Conservation (phyloP, 2,888 invertebrate genomes). For the Elmis aenea region DNA sequence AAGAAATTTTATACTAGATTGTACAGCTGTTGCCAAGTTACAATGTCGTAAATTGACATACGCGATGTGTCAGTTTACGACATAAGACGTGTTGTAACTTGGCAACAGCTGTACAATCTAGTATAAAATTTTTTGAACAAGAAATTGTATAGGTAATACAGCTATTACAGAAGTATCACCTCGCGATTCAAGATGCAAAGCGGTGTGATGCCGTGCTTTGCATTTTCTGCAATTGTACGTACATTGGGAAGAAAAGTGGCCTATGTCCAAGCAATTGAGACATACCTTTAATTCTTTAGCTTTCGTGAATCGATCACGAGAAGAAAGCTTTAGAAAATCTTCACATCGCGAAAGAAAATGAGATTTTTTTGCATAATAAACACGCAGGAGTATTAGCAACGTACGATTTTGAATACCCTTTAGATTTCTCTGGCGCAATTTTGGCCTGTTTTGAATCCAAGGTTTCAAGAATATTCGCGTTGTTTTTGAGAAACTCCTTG, state of each 20-base stretch:
- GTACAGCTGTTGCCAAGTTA: no score
- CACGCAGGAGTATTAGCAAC: not conserved
- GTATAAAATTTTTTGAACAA: no score
- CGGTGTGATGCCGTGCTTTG: constrained; percentile 3
- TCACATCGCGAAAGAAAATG: constrained; percentile 1
- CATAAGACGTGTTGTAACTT: no score
- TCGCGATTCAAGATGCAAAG: not conserved
- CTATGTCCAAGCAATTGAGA: constrained; percentile 1
- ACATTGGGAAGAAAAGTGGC: constrained; percentile 1
- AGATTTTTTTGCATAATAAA: not conserved
- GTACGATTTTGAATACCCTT: constrained; percentile 1
- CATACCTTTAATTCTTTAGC: not conserved
- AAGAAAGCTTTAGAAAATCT: not conserved
- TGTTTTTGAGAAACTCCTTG: not conserved
- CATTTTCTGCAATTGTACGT: constrained; percentile 1
- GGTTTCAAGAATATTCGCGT: not conserved
- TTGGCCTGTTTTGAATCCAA: constrained; percentile 1
- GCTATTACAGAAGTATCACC: not conserved
- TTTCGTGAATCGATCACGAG: not conserved
- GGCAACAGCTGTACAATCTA: no score
- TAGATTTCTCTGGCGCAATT: not conserved
- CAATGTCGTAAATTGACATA: no score
- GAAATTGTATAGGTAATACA: no score
- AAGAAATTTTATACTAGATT: no score
- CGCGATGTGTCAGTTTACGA: no score